Evolutionary conservation across 2,888 invertebrate species (phyloP), one percentile per base, ranked within the genome.

Genomic region (Chymomyza amoena): DNA sequence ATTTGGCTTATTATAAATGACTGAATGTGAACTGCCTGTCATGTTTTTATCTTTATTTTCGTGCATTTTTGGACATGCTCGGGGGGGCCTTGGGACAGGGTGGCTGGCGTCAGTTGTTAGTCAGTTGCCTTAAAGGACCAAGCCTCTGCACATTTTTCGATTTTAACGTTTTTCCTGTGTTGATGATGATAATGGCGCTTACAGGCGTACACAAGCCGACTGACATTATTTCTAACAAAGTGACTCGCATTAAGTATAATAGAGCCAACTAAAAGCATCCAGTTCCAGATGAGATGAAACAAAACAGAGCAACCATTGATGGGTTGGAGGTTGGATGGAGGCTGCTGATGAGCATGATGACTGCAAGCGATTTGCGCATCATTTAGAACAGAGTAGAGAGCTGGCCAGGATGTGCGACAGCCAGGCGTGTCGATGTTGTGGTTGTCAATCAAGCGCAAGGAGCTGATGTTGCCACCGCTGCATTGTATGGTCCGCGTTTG

Each of bases 221-320:
- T 88, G 61, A 67, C 67, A 67, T 83, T 45, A 45, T 45, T 87
- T 76, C 84, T 78, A 84, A 87, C 88, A 87, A 84, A 84, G 88
- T 84, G 84, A 87, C 84, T 87, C 84, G 88, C 84, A 84, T 84
- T 84, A 84, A 85, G 88, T 86, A 84, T 84, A 84, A 84, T 84
- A 84, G 88, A 80, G 86, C 81, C 88, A 81, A 82, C 87, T 83
- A 87, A 87, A 82, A 87, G 83, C 87, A 65, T 9, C 1, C 32
- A 32, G 32, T 25, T 75, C 71, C 72, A 70, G 83, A 76, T 83
- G 83, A 70, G 83, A 76, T 83, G 83, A 83, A 87, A 83, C 83
- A 83, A 87, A 83, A 85, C 83, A 82, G 83, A 76, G 72, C 57
- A 13, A 65, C 20, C 16, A 66, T 61, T 69, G 32, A 67, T 39